These are phyloP conservation scores for Ashinkailepas kermadecensis DNA, from an alignment of 2,888 invertebrate genomes.

Conservation along the genomic window DNA sequence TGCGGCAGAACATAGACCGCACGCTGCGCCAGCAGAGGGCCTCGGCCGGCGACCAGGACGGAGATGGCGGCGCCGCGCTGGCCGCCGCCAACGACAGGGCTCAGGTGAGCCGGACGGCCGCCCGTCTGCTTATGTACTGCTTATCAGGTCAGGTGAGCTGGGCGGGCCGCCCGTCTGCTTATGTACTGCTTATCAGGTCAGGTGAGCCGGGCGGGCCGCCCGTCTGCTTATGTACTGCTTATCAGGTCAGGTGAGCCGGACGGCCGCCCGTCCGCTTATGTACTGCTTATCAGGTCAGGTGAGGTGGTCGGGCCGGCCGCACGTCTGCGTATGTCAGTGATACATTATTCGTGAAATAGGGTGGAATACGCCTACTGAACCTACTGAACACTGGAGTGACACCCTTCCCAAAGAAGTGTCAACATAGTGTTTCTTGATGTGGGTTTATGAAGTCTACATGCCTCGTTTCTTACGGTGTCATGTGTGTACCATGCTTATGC, in stretches of 20 bases:
- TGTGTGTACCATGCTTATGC: no score
- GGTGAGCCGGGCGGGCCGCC: background rate
- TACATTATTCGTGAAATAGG: no score
- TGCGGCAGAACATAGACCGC: background rate
- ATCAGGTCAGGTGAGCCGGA: background rate
- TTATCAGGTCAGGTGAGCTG: background rate
- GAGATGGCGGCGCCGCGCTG: background rate
- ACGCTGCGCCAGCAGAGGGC: background rate
- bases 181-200: background rate
- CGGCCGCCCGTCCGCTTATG: background rate
- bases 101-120: background rate
- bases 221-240: background rate
- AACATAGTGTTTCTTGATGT: no score
- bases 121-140: background rate
- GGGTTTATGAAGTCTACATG: background rate
- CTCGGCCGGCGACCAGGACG: background rate
- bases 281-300: background rate
- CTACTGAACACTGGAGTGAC: no score
- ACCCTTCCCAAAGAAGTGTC: no score
- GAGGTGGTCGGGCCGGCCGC: background rate
- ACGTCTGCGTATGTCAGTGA: background rate
- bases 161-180: background rate
- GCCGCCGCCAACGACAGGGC: slow-evolving; percentile 1
- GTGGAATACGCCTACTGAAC: no score
- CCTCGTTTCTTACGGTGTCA: no score